Conservation (phyloP, 2,888 invertebrate genomes). For the Ceraclea dissimilis region DNA sequence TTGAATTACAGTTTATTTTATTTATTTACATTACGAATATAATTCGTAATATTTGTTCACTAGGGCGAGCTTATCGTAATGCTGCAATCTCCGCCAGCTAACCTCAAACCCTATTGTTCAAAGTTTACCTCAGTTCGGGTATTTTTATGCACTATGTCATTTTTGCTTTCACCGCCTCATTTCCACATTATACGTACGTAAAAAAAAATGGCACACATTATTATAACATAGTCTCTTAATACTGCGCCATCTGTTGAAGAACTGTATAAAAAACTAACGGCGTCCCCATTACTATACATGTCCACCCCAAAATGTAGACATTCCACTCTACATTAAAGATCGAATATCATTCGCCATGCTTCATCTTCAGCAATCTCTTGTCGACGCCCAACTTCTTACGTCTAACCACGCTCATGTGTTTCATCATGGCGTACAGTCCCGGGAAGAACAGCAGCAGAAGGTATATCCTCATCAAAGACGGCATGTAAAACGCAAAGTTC, state of each 20-base stretch:
- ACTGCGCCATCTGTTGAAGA: background rate
- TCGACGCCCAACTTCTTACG: slow-evolving; percentile 52
- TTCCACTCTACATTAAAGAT: slow-evolving; percentile 6
- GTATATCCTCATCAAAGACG: slow-evolving; percentile 69
- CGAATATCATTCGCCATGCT: slow-evolving; percentile 31
- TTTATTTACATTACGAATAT: too few relatives aligned
- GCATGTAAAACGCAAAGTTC: slow-evolving; percentile 84
- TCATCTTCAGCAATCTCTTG: slow-evolving; percentile 40
- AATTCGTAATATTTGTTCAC: too few relatives aligned
- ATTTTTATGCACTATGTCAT: too few relatives aligned
- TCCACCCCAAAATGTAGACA: slow-evolving; percentile 4
- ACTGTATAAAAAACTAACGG: slow-evolving; percentile 2
- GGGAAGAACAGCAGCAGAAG: slow-evolving; percentile 69
- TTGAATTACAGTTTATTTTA: too few relatives aligned
- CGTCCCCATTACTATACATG: slow-evolving; percentile 7
- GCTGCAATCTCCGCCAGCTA: too few relatives aligned
- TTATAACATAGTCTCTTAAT: too few relatives aligned
- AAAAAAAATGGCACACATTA: too few relatives aligned
- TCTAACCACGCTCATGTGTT: slow-evolving; percentile 73
- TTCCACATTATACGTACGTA: too few relatives aligned
- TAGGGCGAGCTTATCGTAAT: too few relatives aligned
- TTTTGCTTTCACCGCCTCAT: too few relatives aligned
- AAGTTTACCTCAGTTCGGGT: too few relatives aligned
- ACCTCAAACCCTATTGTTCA: too few relatives aligned
- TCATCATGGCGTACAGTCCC: slow-evolving; percentile 70